These are phyloP conservation scores for Stichodactyla helianthus DNA, from an alignment of 64 coral and sea anemone genomes.

Conservation along the genomic window DNA sequence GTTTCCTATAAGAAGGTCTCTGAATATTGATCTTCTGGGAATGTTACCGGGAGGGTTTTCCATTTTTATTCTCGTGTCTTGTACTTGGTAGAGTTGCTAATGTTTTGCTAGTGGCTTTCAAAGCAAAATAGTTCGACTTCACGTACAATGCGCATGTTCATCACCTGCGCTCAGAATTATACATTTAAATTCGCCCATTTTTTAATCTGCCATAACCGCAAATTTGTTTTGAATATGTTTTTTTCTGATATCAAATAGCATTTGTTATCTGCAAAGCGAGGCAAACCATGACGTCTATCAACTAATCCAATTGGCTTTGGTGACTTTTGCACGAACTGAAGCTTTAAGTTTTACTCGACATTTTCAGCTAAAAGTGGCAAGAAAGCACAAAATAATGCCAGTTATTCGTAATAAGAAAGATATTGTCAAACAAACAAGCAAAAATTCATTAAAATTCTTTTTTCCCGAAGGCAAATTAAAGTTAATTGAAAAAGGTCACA, in stretches of 20 bases:
- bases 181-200: not conserved
- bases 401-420: no score
- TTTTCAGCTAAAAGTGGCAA: no score
- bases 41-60: not conserved
- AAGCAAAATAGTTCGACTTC: not conserved
- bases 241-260: not conserved
- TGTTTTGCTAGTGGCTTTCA: not conserved
- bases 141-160: not conserved
- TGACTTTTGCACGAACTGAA: no score
- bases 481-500: no score
- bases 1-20: not conserved
- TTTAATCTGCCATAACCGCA: not conserved
- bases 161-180: not conserved
- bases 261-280: not conserved
- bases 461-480: no score
- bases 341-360: no score
- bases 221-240: not conserved
- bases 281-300: not conserved
- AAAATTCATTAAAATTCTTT: no score
- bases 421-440: no score
- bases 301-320: not conserved
- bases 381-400: no score
- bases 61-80: not conserved
- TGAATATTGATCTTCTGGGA: constrained; percentile 27
- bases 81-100: not conserved